phyloP scores from a whole-genome alignment of 2,113 vertebrate species.

The Rhinoptilus africanus region DNA sequence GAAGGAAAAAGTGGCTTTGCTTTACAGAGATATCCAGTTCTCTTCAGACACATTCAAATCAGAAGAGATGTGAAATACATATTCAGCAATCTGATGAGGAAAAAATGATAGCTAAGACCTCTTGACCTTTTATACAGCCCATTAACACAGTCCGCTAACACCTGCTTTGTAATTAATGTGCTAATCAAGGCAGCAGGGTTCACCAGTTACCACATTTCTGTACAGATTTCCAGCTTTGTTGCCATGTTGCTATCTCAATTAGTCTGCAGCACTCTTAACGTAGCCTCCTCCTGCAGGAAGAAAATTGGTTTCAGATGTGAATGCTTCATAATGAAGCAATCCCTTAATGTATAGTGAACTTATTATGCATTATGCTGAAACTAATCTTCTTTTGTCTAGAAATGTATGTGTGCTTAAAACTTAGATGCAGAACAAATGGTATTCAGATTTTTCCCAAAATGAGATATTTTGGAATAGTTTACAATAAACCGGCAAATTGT shows the following conservation, averaged over 20 bases:
- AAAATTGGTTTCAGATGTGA: constrained; percentile 76
- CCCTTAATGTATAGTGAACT: constrained; percentile 54
- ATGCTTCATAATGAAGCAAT: constrained; percentile 68
- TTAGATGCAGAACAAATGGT: constrained; percentile 27
- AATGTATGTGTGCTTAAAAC: constrained; percentile 44
- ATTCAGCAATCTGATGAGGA: constrained; percentile 61
- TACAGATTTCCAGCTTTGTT: constrained; percentile 34
- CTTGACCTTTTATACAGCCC: constrained; percentile 74
- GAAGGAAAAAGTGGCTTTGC: not conserved
- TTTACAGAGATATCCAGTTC: not conserved
- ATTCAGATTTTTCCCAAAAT: not conserved
- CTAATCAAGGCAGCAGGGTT: constrained; percentile 72
- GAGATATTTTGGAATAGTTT: constrained; percentile 5
- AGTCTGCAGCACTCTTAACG: constrained; percentile 64
- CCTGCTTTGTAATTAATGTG: constrained; percentile 79
- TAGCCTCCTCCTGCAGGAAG: constrained; percentile 69
- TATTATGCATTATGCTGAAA: constrained; percentile 50
- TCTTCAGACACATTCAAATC: constrained; percentile 57
- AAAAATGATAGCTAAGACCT: constrained; percentile 63
- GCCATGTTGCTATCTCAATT: constrained; percentile 64
- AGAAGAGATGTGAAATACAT: constrained; percentile 67
- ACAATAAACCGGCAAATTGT: not conserved
- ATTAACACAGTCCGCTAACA: constrained; percentile 73
- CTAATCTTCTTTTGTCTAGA: constrained; percentile 40
- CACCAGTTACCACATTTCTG: not conserved